These are phyloP conservation scores for Cryptus viduatorius DNA, from an alignment of 2,888 invertebrate species.

Conservation along the genomic window DNA sequence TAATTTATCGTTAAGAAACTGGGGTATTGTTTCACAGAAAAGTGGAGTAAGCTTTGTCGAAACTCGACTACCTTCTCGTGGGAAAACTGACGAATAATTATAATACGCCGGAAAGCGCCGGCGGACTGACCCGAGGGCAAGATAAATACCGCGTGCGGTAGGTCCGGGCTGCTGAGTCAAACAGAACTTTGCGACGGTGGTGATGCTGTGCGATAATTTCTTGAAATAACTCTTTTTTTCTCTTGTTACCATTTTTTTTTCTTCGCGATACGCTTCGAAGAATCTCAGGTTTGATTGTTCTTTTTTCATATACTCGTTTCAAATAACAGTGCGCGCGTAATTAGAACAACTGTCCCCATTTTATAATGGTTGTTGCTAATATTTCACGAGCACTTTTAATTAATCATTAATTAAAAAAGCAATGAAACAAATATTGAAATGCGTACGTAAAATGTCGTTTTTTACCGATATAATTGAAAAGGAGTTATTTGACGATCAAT, in stretches of 20 bases:
- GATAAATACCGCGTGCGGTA: slow-evolving; percentile 45
- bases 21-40: slow-evolving; percentile 33
- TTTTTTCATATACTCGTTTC: not conserved
- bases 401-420: not conserved
- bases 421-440: too few species aligned
- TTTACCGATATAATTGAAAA: not conserved
- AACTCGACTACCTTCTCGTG: slow-evolving; percentile 7
- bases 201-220: slow-evolving; percentile 27
- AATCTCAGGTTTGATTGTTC: not conserved
- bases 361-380: not conserved
- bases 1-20: slow-evolving; percentile 36
- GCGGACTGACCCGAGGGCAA: slow-evolving; percentile 42
- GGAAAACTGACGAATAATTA: slow-evolving; percentile 51
- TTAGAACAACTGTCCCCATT: not conserved
- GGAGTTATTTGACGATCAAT: not conserved
- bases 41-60: slow-evolving; percentile 27
- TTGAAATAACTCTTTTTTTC: slow-evolving; percentile 1
- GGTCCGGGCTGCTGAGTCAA: slow-evolving; percentile 13
- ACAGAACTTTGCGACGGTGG: slow-evolving; percentile 34
- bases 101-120: slow-evolving; percentile 46
- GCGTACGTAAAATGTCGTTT: too few species aligned
- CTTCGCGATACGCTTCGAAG: not conserved
- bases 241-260: slow-evolving; percentile 1
- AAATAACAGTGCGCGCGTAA: not conserved
- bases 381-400: not conserved